phyloP scores from a whole-genome alignment of 2,888 invertebrate genomes.

The Amphimallon solstitiale region DNA sequence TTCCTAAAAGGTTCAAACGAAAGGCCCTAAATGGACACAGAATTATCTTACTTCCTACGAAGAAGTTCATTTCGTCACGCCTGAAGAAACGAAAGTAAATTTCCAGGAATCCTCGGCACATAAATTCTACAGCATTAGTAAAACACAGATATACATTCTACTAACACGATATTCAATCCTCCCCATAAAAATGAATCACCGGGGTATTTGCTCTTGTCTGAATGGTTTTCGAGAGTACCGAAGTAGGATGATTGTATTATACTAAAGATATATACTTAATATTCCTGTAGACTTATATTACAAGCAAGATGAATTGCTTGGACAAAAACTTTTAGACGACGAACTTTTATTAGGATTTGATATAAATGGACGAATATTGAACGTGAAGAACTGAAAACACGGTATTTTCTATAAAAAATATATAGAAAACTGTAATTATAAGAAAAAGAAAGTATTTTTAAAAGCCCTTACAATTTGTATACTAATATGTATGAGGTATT shows the following conservation, averaged over 20 bases:
- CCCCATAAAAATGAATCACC: slow-evolving; percentile 15
- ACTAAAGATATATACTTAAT: too few relatives aligned
- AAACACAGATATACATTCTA: slow-evolving; percentile 5
- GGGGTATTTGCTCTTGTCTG: not conserved
- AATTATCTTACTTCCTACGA: not conserved
- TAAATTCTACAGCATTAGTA: slow-evolving; percentile 18
- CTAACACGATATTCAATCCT: slow-evolving; percentile 11
- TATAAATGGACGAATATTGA: not conserved
- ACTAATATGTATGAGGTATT: too few relatives aligned
- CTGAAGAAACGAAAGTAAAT: slow-evolving; percentile 18
- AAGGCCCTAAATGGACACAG: not conserved
- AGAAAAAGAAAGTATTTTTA: too few relatives aligned
- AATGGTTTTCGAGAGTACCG: not conserved
- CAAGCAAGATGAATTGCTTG: too few relatives aligned
- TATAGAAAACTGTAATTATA: too few relatives aligned
- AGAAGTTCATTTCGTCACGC: slow-evolving; percentile 3
- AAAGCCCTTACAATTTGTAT: too few relatives aligned
- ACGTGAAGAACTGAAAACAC: not conserved
- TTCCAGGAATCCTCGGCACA: slow-evolving; percentile 8
- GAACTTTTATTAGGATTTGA: not conserved
- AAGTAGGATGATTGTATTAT: too few relatives aligned
- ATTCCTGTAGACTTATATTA: too few relatives aligned
- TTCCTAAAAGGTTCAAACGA: not conserved
- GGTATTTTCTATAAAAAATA: too few relatives aligned
- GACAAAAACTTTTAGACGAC: too few relatives aligned